Evolutionary conservation across 2,113 vertebrate species (phyloP).

Genomic region (Mionectes macconnelli): DNA sequence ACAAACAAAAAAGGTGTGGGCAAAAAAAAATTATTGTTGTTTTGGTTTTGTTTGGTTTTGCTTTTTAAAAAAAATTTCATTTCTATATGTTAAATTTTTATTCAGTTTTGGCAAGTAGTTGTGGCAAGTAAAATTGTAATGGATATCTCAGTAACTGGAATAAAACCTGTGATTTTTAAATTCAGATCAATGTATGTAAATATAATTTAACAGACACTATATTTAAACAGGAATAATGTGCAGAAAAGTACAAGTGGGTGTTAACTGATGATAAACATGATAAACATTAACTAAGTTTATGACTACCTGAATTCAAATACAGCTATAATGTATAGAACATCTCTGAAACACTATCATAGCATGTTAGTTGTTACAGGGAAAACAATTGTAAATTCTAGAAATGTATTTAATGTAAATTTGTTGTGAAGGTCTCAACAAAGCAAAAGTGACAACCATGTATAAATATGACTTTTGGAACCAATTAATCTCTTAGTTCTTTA

Average conservation of each 20-base stretch:
- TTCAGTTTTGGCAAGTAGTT: neutral
- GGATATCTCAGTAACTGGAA: neutral
- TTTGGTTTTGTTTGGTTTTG: neutral
- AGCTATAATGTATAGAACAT: neutral
- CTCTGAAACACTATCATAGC: neutral
- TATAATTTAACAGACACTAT: neutral
- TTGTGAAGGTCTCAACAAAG: neutral
- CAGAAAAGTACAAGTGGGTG: neutral
- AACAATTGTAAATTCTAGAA: neutral
- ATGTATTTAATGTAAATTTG: neutral
- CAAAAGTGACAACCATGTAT: neutral
- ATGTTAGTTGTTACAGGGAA: neutral
- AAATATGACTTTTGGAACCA: neutral
- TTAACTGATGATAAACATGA: neutral
- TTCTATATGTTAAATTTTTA: neutral
- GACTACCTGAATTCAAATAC: neutral
- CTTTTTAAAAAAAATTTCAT: neutral
- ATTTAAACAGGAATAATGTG: neutral
- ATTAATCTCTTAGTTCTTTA: neutral
- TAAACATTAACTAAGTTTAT: neutral
- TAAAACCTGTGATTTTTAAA: neutral
- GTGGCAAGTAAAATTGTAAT: neutral
- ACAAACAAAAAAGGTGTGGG: too few relatives aligned
- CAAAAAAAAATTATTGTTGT: too few relatives aligned
- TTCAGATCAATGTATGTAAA: neutral